Evolutionary conservation across 1,140 invertebrate genomes (phyloP).

Genomic region (Meloidogyne exigua): DNA sequence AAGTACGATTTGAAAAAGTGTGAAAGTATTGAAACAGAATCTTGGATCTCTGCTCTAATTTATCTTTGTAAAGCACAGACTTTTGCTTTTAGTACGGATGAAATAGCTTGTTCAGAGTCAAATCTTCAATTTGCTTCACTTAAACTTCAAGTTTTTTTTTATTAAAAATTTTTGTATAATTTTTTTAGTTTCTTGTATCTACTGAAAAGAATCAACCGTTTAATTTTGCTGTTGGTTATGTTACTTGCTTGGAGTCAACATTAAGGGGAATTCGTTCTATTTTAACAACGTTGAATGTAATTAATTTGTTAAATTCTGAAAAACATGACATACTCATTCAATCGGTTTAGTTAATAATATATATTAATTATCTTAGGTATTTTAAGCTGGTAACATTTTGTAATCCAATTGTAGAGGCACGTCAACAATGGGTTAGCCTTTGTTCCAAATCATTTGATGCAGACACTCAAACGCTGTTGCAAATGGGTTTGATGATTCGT

Average conservation of each 20-base stretch:
- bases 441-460: conserved; percentile 30
- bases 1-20: background rate
- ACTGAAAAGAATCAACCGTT: conserved; percentile 24
- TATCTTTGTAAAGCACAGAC: conserved; percentile 23
- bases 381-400: conserved; percentile 13
- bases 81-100: background rate
- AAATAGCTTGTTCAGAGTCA: conserved; percentile 1
- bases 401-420: conserved; percentile 15
- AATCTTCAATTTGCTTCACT: conserved; percentile 20
- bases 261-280: conserved; percentile 12
- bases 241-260: conserved; percentile 2
- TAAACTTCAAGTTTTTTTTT: conserved; percentile 7
- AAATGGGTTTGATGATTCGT: conserved; percentile 23
- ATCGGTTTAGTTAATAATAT: background rate
- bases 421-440: conserved; percentile 20
- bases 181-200: conserved; percentile 17
- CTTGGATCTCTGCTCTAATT: conserved; percentile 20
- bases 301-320: background rate
- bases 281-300: conserved; percentile 18
- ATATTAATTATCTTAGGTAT: background rate
- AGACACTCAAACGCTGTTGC: conserved; percentile 31
- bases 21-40: conserved; percentile 28
- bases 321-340: conserved; percentile 3
- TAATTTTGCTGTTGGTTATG: conserved; percentile 21
- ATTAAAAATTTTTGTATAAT: background rate